These are phyloP conservation scores for Artibeus lituratus DNA, from an alignment of 2,797 vertebrate species.

Conservation along the genomic window DNA sequence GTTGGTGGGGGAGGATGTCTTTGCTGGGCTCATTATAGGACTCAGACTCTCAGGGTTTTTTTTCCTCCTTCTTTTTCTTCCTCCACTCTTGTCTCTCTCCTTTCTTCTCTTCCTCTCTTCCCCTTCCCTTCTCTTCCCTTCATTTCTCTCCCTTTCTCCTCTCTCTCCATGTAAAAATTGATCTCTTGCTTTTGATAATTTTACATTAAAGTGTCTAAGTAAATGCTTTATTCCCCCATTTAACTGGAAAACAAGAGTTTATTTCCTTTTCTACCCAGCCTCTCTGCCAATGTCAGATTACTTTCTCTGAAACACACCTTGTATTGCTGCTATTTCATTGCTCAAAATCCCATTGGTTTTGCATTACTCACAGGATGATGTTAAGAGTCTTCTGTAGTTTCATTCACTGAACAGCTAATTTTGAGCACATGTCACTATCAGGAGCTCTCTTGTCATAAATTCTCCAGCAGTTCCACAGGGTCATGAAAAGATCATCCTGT, in stretches of 20 bases:
- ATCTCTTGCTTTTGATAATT: slow-evolving; percentile 1
- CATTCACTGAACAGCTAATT: not conserved
- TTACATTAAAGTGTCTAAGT: not conserved
- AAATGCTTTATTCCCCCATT: not conserved
- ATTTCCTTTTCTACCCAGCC: not conserved
- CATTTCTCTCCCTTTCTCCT: not conserved
- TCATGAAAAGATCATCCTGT: not conserved
- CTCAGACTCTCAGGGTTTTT: not conserved
- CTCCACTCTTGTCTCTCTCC: not conserved
- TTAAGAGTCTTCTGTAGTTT: not conserved
- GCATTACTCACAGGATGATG: not conserved
- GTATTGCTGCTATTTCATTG: not conserved
- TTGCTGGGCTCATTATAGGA: not conserved
- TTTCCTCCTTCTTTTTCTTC: not conserved
- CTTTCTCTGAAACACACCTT: not conserved
- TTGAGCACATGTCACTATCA: not conserved
- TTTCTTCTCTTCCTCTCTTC: not conserved
- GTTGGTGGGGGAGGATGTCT: not conserved
- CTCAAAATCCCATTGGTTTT: not conserved
- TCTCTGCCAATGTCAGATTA: not conserved
- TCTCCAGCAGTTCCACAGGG: not conserved
- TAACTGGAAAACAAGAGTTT: not conserved
- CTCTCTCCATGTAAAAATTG: not conserved
- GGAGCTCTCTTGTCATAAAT: not conserved
- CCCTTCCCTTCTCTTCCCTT: too few relatives aligned